A percentile compares a stretch with the other conserved stretches of the same genome.
Conservation (phyloP, 2,888 invertebrate genomes). For the Abrostola triplasia region DNA sequence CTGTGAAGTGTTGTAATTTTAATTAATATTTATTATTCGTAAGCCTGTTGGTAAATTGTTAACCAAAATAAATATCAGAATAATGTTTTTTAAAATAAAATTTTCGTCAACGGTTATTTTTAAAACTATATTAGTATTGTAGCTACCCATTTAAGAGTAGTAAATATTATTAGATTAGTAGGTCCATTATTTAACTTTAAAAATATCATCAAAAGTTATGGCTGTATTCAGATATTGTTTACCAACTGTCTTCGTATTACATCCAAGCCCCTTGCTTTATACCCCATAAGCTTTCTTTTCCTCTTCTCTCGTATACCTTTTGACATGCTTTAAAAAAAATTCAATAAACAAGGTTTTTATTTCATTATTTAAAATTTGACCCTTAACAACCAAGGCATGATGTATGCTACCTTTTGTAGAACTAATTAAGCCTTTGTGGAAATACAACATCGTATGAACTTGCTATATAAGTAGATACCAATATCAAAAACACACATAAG, state of each 20-base stretch:
- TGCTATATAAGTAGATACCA: constrained; percentile 17
- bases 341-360: not conserved
- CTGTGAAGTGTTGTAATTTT: constrained; percentile 47
- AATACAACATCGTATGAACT: constrained; percentile 29
- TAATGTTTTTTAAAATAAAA: not conserved
- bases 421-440: constrained; percentile 41
- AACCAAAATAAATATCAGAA: constrained; percentile 17
- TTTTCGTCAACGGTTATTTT: not conserved
- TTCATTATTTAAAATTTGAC: not conserved
- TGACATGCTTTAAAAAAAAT: not conserved
- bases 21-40: constrained; percentile 38
- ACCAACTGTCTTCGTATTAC: no score
- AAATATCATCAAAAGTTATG: no score
- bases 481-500: constrained; percentile 25
- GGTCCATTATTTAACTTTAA: no score
- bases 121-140: not conserved
- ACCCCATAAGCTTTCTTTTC: no score
- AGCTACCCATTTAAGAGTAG: no score
- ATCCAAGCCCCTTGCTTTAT: no score
- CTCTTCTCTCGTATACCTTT: no score
- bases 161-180: no score
- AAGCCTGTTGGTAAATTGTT: constrained; percentile 21
- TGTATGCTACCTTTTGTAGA: no score
- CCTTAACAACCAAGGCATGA: no score
- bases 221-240: no score